Evolutionary conservation across 2,797 vertebrate genomes (phyloP), one percentile per base, ranked within the genome.

Genomic region (Danio albolineatus): DNA sequence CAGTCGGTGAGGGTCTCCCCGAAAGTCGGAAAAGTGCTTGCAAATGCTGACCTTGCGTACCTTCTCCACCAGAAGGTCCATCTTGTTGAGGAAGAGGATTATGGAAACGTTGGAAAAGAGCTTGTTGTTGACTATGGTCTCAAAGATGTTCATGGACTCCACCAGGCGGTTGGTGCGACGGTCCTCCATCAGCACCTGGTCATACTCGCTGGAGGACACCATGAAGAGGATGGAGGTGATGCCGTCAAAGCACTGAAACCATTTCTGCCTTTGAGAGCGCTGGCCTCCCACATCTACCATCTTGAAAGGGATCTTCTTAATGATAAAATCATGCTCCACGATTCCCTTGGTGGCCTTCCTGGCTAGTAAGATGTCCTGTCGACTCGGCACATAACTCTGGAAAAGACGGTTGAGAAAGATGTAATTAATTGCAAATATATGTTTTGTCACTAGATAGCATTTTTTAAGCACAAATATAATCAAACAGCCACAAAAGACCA

Each of bases 61-160:
- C 86, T 98, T 99, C 80, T 98, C 96, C 89, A 96, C 94, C 66
- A 98, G 94, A 83, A 98, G 95, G 92, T 98, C 97, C 73, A 94
- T 99, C 92, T 99, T 99, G 93, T 99, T 99, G 89, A 99, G 97
- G 90, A 99, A 99, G 56, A 99, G 95, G 90, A 98, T 99, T 88
- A 98, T 98, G 85, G 97, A 98, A 76, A 99, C 97, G 0, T 96
- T 97, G 85, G 95, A 94, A 92, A 99, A 99, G 82, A 98, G 96
- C 94, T 97, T 98, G 94, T 99, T 98, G 91, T 99, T 99, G 88
- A 98, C 96, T 46, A 98, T 98, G n/a, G 97, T 98, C 93, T 99
- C 97, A 7, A 99, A 99, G 90, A 99, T 98, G 83, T 97, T 99
- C 97, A 99, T 99, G 51, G 97, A 97, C 88, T 98, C 97, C 80